A percentile compares a stretch with the other conserved stretches of the same genome.
These are phyloP conservation scores for Unio delphinus DNA, from an alignment of 2,888 invertebrate genomes.

Conservation along the genomic window DNA sequence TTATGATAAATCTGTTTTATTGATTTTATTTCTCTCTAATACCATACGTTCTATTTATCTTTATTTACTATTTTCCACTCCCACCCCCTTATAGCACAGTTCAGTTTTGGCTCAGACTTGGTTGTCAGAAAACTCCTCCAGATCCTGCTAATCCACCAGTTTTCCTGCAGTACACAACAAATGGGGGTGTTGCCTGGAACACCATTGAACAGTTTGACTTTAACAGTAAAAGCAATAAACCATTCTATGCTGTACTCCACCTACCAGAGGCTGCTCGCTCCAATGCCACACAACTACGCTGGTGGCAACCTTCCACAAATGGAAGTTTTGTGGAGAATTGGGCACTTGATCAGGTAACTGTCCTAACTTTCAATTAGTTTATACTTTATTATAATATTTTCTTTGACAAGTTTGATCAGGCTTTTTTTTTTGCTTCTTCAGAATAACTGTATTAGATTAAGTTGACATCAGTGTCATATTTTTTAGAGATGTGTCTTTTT, in stretches of 20 bases:
- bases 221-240: constrained; percentile 47
- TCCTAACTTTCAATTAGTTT: not conserved
- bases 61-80: too few species aligned
- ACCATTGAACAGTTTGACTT: constrained; percentile 69
- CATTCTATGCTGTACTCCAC: constrained; percentile 65
- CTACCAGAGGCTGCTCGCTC: constrained; percentile 62
- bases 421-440: not conserved
- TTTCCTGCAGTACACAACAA: constrained; percentile 69
- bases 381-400: not conserved
- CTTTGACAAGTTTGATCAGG: not conserved
- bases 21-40: too few species aligned
- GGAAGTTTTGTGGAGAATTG: constrained; percentile 67
- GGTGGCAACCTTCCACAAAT: constrained; percentile 68
- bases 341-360: constrained; percentile 71
- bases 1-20: too few species aligned
- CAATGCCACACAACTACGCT: constrained; percentile 64
- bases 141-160: constrained; percentile 63
- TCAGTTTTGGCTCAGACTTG: constrained; percentile 70
- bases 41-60: too few species aligned
- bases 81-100: constrained; percentile 58
- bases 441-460: not conserved
- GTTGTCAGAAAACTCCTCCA: constrained; percentile 53
- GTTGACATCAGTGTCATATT: not conserved
- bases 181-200: constrained; percentile 71
- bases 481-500: not conserved